Evolutionary conservation across 2,888 invertebrate genomes (phyloP), one percentile per base, ranked within the genome.

Genomic region (Campaea margaritaria): DNA sequence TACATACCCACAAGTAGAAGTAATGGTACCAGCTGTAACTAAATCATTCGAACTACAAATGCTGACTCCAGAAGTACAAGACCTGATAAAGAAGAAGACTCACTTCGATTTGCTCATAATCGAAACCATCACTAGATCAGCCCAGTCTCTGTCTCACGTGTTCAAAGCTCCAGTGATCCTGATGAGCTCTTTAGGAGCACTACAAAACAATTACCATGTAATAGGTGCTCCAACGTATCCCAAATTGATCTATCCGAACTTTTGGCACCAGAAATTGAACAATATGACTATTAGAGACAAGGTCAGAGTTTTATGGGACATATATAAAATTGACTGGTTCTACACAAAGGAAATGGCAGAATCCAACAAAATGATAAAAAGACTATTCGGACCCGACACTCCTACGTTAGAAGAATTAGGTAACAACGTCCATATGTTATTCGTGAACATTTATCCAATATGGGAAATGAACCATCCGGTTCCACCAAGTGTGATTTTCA

Each of bases 71-170:
- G 47, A 58, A 16, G 31, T 52, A 43, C 58, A 58, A 58, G 46
- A 52, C n/a, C 11, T 58, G 15, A 38, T 58, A 27, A 41, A 43
- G 31, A 31, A 31, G 31, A 31, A 31, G 31, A 31, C 72, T 45
- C 68, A 76, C 11, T 93, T 87, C 58, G 93, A 93, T 73, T 62
- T 89, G 10, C 70, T 90, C 1, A 65, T 93, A n/a, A 64, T 79
- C 0, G 93, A 93, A 65, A 68, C 75, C 38, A 60, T 83, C 0
- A 70, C 72, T 3, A 82, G 85, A 0, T 21, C 79, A 0, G 64
- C 77, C 31, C 75, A 76, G 42, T 78, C 78, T 0, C 78, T 93
- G 8, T 79, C 82, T 0, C 72, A 87, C 49, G 74, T 82, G 34
- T 90, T 89, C 53, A 76, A 85, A 13, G 79, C 79, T n/a, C 87